Evolutionary conservation across 1,140 invertebrate species (phyloP).

Genomic region (Drosophila nikananu): DNA sequence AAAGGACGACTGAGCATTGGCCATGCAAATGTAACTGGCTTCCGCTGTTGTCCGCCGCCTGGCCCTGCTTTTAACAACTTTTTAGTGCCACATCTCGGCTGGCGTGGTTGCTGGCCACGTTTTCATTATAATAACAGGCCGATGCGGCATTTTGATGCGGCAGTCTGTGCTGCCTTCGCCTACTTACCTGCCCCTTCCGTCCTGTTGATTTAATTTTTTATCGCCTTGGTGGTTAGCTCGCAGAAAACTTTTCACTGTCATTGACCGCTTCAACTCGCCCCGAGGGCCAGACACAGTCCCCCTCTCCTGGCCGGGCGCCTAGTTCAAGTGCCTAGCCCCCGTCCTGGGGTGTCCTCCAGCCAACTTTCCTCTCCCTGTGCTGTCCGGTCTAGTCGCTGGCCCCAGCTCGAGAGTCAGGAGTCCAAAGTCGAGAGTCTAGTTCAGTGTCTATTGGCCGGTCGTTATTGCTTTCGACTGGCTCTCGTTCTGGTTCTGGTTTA

Average conservation of each 20-base stretch:
- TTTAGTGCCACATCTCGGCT: constrained; percentile 13
- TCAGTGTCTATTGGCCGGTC: constrained; percentile 71
- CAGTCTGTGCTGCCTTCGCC: constrained; percentile 18
- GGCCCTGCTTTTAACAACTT: constrained; percentile 10
- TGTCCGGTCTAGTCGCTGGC: constrained; percentile 23
- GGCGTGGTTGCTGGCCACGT: constrained; percentile 47
- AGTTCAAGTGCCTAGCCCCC: constrained; percentile 36
- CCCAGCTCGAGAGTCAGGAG: constrained; percentile 26
- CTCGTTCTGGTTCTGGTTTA: constrained; percentile 62
- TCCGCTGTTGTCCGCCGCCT: constrained; percentile 17
- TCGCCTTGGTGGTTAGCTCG: constrained; percentile 72
- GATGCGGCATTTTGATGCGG: constrained; percentile 78
- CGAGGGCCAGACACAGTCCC: constrained; percentile 51
- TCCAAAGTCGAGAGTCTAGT: constrained; percentile 52
- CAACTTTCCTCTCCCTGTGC: constrained; percentile 30
- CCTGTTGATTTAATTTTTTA: constrained; percentile 80
- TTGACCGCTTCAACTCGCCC: constrained; percentile 60
- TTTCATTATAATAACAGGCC: constrained; percentile 79
- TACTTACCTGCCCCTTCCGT: constrained; percentile 9
- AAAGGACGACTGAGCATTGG: constrained; percentile 51
- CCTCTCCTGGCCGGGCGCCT: constrained; percentile 10
- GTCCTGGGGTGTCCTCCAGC: constrained; percentile 64
- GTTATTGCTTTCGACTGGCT: constrained; percentile 79
- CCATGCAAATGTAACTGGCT: constrained; percentile 60
- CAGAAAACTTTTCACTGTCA: constrained; percentile 76